phyloP scores from a whole-genome alignment of 2,113 vertebrate species.

The Osmerus eperlanus region DNA sequence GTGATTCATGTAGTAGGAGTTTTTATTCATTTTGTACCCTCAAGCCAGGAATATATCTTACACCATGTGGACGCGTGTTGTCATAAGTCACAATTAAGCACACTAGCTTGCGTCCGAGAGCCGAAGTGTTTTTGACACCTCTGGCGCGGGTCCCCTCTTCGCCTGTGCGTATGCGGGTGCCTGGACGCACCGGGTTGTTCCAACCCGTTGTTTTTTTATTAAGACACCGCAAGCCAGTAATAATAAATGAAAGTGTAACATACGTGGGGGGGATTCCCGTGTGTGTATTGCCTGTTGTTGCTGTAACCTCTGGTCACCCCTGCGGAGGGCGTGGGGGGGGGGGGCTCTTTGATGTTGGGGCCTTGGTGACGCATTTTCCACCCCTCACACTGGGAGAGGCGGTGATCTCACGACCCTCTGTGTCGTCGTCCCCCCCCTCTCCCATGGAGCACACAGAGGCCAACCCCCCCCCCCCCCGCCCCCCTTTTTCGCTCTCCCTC shows the following conservation, averaged over 20 bases:
- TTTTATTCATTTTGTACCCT: background rate
- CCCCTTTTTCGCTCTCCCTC: background rate
- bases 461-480: slow-evolving; percentile 4
- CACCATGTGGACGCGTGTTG: background rate
- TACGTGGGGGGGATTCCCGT: slow-evolving; percentile 29
- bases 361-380: slow-evolving; percentile 58
- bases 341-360: slow-evolving; percentile 53
- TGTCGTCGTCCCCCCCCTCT: slow-evolving; percentile 32
- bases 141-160: slow-evolving; percentile 31
- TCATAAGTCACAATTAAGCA: background rate
- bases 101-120: background rate
- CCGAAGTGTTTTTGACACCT: slow-evolving; percentile 49
- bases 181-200: slow-evolving; percentile 24
- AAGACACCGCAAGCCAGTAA: slow-evolving; percentile 46
- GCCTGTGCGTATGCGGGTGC: slow-evolving; percentile 33
- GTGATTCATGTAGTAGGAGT: background rate
- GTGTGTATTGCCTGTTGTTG: slow-evolving; percentile 59
- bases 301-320: slow-evolving; percentile 54
- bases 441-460: slow-evolving; percentile 1
- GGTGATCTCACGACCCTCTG: slow-evolving; percentile 58
- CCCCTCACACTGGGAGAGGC: slow-evolving; percentile 29
- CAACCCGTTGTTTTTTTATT: slow-evolving; percentile 51
- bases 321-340: slow-evolving; percentile 13
- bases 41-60: too few species aligned
- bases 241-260: slow-evolving; percentile 37